These are phyloP conservation scores for Dicycla oo DNA, from an alignment of 2,888 invertebrate species.

Conservation along the genomic window DNA sequence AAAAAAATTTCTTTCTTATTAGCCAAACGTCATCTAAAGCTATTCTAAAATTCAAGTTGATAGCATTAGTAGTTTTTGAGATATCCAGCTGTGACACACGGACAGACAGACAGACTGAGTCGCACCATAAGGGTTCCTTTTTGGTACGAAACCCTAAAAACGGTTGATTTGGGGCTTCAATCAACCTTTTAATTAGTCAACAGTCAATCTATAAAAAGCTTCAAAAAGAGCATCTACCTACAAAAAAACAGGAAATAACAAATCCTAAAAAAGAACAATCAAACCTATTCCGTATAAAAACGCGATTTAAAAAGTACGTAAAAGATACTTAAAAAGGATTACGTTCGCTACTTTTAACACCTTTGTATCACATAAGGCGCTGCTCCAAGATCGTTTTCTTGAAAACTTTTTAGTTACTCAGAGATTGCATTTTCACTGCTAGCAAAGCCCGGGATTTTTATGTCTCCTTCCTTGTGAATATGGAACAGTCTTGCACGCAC, in stretches of 20 bases:
- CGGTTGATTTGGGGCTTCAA: too few species aligned
- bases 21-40: too few species aligned
- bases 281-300: not conserved
- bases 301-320: not conserved
- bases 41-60: too few species aligned
- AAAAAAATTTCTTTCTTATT: too few species aligned
- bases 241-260: not conserved
- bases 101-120: too few species aligned
- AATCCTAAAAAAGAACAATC: not conserved
- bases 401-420: slow-evolving; percentile 80
- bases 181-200: not conserved
- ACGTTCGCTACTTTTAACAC: slow-evolving; percentile 20
- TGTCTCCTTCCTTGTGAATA: slow-evolving; percentile 66
- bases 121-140: too few species aligned
- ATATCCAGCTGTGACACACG: too few species aligned
- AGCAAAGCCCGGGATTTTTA: slow-evolving; percentile 72
- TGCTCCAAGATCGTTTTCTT: slow-evolving; percentile 75
- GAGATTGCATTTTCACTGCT: slow-evolving; percentile 78
- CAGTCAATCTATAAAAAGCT: not conserved
- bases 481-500: slow-evolving; percentile 62
- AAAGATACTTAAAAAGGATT: not conserved
- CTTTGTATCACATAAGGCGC: slow-evolving; percentile 60
- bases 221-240: not conserved
- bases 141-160: too few species aligned
- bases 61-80: too few species aligned